Evolutionary conservation across 2,888 invertebrate genomes (phyloP).

Genomic region (Caenorhabditis angaria): DNA sequence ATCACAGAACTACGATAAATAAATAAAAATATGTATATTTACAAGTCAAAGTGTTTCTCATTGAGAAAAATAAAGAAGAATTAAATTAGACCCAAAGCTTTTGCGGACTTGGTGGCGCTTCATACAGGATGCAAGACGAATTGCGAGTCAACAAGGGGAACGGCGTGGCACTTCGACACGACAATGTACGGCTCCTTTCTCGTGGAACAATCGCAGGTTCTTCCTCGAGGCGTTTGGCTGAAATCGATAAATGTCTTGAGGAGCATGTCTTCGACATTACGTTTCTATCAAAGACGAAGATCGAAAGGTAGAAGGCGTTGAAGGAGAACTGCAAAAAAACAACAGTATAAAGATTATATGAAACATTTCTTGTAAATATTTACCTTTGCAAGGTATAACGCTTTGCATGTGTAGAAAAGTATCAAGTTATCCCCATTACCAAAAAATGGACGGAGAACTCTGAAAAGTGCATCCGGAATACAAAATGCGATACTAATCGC

Average conservation of each 20-base stretch:
- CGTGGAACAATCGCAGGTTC: slow-evolving; percentile 60
- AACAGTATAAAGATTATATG: too few species aligned
- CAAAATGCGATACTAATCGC: slow-evolving; percentile 53
- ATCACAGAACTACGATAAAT: not conserved
- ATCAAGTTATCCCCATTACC: slow-evolving; percentile 22
- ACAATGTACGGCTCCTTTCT: slow-evolving; percentile 59
- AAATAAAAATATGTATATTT: not conserved
- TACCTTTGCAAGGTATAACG: slow-evolving; percentile 47
- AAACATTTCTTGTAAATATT: not conserved
- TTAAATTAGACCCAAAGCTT: slow-evolving; percentile 19
- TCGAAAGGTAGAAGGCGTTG: slow-evolving; percentile 66
- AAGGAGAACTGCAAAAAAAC: slow-evolving; percentile 65
- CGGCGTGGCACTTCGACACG: slow-evolving; percentile 59
- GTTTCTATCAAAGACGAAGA: slow-evolving; percentile 65
- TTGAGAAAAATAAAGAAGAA: not conserved
- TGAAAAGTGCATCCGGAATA: slow-evolving; percentile 58
- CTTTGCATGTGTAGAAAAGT: slow-evolving; percentile 34
- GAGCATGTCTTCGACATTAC: slow-evolving; percentile 65
- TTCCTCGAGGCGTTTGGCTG: slow-evolving; percentile 56
- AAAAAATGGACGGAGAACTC: slow-evolving; percentile 34
- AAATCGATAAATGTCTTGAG: slow-evolving; percentile 60
- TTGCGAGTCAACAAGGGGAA: slow-evolving; percentile 50
- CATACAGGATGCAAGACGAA: slow-evolving; percentile 45
- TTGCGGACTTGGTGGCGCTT: slow-evolving; percentile 14
- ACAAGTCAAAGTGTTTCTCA: too few species aligned